Conservation (phyloP, 2,797 vertebrate genomes). For the Danio tinwini region DNA sequence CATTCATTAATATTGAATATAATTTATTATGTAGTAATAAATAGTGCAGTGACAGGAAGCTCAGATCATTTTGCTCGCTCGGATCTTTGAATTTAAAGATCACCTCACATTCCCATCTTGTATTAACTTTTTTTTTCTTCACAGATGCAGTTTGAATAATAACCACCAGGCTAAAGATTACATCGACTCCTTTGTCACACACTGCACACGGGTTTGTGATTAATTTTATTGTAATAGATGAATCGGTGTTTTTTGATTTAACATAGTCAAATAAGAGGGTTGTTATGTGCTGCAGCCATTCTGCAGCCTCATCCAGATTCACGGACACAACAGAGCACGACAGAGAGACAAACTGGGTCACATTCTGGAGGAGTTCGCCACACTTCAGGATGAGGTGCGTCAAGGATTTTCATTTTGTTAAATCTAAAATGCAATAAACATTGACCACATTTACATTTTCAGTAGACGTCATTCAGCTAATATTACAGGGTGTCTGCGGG, state of each 20-base stretch:
- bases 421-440: not conserved
- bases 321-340: constrained; percentile 96
- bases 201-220: constrained; percentile 90
- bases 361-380: constrained; percentile 97
- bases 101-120: not conserved
- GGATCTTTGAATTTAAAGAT: no score
- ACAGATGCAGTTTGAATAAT: constrained; percentile 95
- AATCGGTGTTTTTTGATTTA: not conserved
- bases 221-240: not conserved
- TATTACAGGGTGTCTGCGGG: no score
- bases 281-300: constrained; percentile 82
- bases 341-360: constrained; percentile 98
- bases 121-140: constrained; percentile 35
- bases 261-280: not conserved
- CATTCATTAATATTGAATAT: no score
- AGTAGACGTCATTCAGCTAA: not conserved
- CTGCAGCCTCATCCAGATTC: constrained; percentile 98
- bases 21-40: no score
- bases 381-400: constrained; percentile 95
- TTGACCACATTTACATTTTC: not conserved
- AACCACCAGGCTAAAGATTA: constrained; percentile 99
- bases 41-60: no score
- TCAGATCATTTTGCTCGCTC: no score
- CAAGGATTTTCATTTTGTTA: not conserved
- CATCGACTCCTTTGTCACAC: constrained; percentile 98